Evolutionary conservation across 2,888 invertebrate genomes (phyloP).

Genomic region (Melieria picta): DNA sequence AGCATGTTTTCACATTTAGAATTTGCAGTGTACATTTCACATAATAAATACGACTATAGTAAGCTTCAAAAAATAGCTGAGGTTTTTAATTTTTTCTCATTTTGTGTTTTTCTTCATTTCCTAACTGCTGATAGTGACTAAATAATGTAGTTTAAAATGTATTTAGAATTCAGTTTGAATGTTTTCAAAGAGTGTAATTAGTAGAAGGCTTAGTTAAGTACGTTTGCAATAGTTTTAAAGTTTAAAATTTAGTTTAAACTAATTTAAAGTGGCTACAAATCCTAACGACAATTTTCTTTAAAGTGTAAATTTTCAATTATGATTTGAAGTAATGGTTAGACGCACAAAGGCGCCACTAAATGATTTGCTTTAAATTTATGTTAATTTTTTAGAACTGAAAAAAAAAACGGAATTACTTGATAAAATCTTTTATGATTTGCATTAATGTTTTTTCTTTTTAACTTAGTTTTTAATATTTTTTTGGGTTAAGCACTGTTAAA

Average conservation of each 20-base stretch:
- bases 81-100: neutral
- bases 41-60: neutral
- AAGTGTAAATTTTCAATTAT: neutral
- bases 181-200: too few species aligned
- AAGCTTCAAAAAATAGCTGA: neutral
- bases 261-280: too few species aligned
- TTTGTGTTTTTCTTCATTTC: conserved; percentile 5
- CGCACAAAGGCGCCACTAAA: neutral
- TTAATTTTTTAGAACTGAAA: neutral
- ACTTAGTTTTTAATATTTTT: neutral
- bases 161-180: too few species aligned
- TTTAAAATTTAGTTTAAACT: too few species aligned
- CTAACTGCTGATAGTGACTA: too few species aligned
- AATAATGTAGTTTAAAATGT: too few species aligned
- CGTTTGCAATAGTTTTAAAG: too few species aligned
- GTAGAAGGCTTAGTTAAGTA: too few species aligned
- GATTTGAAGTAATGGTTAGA: conserved; percentile 6
- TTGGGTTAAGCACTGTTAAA: too few species aligned
- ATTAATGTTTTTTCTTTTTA: neutral
- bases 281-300: too few species aligned
- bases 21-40: neutral
- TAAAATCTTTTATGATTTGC: conserved; percentile 18
- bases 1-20: conserved; percentile 10
- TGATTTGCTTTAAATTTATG: neutral
- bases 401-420: conserved; percentile 29